Evolutionary conservation across 1,140 invertebrate species (phyloP), one percentile per base, ranked within the genome.

Genomic region (Probaryconus sp.): DNA sequence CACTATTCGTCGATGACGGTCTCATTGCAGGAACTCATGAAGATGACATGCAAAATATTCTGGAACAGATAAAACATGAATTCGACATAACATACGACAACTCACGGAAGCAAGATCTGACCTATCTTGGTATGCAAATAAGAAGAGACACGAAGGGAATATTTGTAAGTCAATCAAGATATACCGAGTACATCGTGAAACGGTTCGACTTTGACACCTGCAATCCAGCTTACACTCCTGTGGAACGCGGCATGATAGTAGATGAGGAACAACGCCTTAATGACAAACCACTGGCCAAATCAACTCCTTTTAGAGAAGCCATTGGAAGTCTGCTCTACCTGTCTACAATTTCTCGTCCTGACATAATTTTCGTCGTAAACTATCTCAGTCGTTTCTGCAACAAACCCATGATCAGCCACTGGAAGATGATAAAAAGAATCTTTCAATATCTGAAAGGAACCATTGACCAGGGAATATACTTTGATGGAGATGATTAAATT

Each of bases 111-210:
- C n/a, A n/a, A 14, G 3, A 14, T 16, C 1, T 45, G 2, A 13
- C 31, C 0, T 50, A 50, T 24, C 13, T 50, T 1, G 47, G 47
- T 13, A 50, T 50, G 47, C 2, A 50, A 24, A 35, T 50, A 9
- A 21, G 21, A 24, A 24, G 20, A 0, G 5, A 35, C 2, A 0
- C 5, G 4, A 2, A 35, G 10, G 47, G 47, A 11, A 50, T 50
- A 13, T 50, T 24, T 21, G 30, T 50, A 3, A 14, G 10, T n/a
- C 47, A 50, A 24, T 9, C 47, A 13, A 5, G 37, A 1, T 50
- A 50, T 14, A 50, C 47, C 0, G 1, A 24, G 14, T 21, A 21
- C 5, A 35, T 50, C 1, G 5, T 50, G 0, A 5, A 7, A 33
- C n/a, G 10, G 10, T 20, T 45, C 3, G n/a, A 45, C 5, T 24